Conservation (phyloP, 2,113 vertebrate genomes). For the Erinaceus europaeus region DNA sequence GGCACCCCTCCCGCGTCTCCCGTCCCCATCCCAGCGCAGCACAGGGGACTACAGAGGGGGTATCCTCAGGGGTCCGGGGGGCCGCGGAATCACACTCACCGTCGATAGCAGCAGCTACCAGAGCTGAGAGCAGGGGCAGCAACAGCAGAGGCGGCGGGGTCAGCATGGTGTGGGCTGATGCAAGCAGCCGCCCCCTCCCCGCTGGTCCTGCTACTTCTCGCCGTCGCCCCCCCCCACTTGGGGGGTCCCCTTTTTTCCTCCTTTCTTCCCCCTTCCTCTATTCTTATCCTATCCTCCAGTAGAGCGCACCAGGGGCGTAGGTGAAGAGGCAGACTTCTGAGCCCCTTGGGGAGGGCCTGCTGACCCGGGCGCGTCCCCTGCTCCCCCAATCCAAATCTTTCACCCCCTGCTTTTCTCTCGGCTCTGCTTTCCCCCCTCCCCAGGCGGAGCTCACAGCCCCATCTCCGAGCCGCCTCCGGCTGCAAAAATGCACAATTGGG, state of each 20-base stretch:
- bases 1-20: slow-evolving; percentile 70
- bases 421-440: slow-evolving; percentile 56
- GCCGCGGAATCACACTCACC: slow-evolving; percentile 71
- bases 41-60: slow-evolving; percentile 66
- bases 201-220: slow-evolving; percentile 60
- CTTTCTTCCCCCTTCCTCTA: slow-evolving; percentile 34
- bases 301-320: slow-evolving; percentile 54
- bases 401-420: slow-evolving; percentile 55
- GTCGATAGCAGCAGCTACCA: slow-evolving; percentile 66
- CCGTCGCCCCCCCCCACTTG: slow-evolving; percentile 64
- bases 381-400: slow-evolving; percentile 59
- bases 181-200: slow-evolving; percentile 61
- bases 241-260: slow-evolving; percentile 67
- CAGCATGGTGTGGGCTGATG: slow-evolving; percentile 73
- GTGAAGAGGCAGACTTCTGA: slow-evolving; percentile 60
- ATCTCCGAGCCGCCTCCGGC: slow-evolving; percentile 76
- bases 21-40: slow-evolving; percentile 48
- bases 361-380: slow-evolving; percentile 43
- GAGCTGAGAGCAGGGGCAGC: slow-evolving; percentile 68
- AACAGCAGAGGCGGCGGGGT: slow-evolving; percentile 66
- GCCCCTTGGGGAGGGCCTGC: slow-evolving; percentile 46
- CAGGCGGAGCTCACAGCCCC: slow-evolving; percentile 71
- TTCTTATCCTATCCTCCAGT: slow-evolving; percentile 63
- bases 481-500: slow-evolving; percentile 78
- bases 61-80: slow-evolving; percentile 65